These are phyloP conservation scores for Cephus sareptanus DNA, from an alignment of 2,888 invertebrate genomes.

Conservation along the genomic window DNA sequence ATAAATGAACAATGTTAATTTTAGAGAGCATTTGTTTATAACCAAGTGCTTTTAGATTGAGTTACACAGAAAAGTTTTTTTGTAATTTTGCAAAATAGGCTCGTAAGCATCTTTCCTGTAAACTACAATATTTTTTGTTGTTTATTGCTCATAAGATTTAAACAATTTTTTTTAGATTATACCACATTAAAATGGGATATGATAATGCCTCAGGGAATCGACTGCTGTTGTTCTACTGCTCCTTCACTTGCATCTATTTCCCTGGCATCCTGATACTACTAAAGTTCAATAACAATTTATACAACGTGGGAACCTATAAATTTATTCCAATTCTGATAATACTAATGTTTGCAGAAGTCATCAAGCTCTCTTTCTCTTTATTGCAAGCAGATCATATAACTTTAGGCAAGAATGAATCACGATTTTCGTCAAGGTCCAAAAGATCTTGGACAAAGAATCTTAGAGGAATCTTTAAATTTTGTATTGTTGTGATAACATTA, in stretches of 20 bases:
- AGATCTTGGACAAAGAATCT: slow-evolving; percentile 66
- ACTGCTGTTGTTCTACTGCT: slow-evolving; percentile 66
- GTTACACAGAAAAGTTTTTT: not conserved
- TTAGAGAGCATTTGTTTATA: not conserved
- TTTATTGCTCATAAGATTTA: not conserved
- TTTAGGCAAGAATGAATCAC: slow-evolving; percentile 56
- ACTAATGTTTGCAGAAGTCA: slow-evolving; percentile 68
- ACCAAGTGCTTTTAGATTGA: not conserved
- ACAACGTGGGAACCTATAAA: slow-evolving; percentile 71
- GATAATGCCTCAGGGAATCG: slow-evolving; percentile 44
- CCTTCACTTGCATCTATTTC: slow-evolving; percentile 74
- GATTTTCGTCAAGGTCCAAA: slow-evolving; percentile 60
- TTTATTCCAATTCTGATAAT: slow-evolving; percentile 62
- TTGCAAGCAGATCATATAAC: slow-evolving; percentile 44
- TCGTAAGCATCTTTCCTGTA: not conserved
- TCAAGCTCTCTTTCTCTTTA: slow-evolving; percentile 66
- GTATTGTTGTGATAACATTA: slow-evolving; percentile 66
- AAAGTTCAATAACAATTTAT: slow-evolving; percentile 71
- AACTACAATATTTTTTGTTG: not conserved
- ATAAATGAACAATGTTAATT: not conserved
- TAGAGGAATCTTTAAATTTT: slow-evolving; percentile 69
- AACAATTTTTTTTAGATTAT: not conserved
- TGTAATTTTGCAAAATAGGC: not conserved
- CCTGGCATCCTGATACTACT: slow-evolving; percentile 71
- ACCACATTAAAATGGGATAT: slow-evolving; percentile 29